phyloP scores from a whole-genome alignment of 2,797 vertebrate species.

The Onychomys leucogaster region DNA sequence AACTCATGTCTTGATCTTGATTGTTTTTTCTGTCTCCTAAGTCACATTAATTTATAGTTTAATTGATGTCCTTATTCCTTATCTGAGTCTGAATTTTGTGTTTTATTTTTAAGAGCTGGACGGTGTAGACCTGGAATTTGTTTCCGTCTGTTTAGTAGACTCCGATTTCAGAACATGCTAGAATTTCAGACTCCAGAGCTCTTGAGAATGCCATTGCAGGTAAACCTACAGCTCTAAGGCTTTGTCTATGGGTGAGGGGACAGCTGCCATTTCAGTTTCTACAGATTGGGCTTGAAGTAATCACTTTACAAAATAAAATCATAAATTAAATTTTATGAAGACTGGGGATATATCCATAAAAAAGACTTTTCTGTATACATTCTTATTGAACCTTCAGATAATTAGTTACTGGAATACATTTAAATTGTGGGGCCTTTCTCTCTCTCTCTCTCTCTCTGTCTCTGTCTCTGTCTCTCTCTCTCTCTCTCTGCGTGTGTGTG shows the following conservation, averaged over 20 bases:
- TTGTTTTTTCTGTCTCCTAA: conserved; percentile 45
- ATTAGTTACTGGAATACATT: conserved; percentile 32
- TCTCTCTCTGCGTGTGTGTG: background rate
- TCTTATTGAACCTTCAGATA: background rate
- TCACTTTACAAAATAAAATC: conserved; percentile 10
- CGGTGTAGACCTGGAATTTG: conserved; percentile 95
- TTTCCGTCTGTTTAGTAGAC: conserved; percentile 95
- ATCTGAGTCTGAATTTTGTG: conserved; percentile 61
- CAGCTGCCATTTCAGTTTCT: background rate
- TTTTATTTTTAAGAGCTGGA: conserved; percentile 92
- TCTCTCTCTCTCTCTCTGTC: no score
- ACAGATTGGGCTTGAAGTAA: background rate
- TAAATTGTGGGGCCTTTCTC: background rate
- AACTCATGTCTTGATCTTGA: background rate
- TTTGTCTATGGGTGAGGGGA: background rate
- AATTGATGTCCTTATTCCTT: background rate
- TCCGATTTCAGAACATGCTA: conserved; percentile 94
- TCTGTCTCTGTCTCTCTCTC: no score
- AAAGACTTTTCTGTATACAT: conserved; percentile 15
- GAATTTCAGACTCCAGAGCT: conserved; percentile 97
- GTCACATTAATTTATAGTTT: conserved; percentile 43
- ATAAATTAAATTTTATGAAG: conserved; percentile 22
- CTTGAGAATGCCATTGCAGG: conserved; percentile 97
- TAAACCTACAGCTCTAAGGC: conserved; percentile 75
- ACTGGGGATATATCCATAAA: background rate